A percentile compares a stretch with the other conserved stretches of the same genome.
phyloP scores from a whole-genome alignment of 2,113 vertebrate genomes.

The Siniperca knerii region DNA sequence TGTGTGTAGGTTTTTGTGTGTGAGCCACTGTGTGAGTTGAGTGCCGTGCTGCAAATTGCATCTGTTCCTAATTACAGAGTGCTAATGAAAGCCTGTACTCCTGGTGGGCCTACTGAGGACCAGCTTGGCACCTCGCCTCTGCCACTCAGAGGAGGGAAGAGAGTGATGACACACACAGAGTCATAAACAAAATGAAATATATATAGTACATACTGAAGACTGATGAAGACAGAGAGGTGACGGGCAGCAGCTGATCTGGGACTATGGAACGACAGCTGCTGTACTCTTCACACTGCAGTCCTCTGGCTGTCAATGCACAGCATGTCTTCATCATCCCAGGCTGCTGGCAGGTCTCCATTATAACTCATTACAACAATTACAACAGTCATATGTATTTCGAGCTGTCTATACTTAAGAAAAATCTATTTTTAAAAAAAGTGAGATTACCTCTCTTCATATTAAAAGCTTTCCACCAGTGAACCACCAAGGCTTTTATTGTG shows the following conservation, averaged over 20 bases:
- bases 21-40: constrained; percentile 39
- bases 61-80: constrained; percentile 84
- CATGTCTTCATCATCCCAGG: constrained; percentile 13
- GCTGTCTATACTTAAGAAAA: too few relatives aligned
- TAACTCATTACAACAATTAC: not conserved
- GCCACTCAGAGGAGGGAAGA: constrained; percentile 26
- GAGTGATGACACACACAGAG: constrained; percentile 18
- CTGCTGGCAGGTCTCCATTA: constrained; percentile 2
- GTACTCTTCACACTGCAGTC: not conserved
- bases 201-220: constrained; percentile 10
- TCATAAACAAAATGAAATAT: constrained; percentile 32
- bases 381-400: not conserved
- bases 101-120: constrained; percentile 67
- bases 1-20: constrained; percentile 35
- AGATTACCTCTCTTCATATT: not conserved
- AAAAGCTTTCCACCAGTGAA: not conserved
- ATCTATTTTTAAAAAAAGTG: not conserved
- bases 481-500: not conserved
- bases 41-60: constrained; percentile 72
- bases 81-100: constrained; percentile 83
- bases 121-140: constrained; percentile 48
- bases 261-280: constrained; percentile 32
- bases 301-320: constrained; percentile 9
- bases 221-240: constrained; percentile 24
- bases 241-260: constrained; percentile 17